Conservation (phyloP, 1,140 invertebrate species). For the Gryon sp. region DNA sequence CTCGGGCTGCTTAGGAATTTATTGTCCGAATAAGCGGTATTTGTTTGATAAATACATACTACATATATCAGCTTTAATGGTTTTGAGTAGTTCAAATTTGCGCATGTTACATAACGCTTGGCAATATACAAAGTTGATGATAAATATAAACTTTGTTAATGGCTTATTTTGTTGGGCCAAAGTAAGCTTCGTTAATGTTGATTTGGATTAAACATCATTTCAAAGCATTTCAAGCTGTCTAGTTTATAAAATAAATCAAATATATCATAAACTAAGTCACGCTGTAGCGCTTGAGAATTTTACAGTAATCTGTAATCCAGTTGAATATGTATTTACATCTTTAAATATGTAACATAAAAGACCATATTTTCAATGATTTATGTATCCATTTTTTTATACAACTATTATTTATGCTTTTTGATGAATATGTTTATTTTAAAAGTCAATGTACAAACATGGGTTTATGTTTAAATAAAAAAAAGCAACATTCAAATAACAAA, state of each 20-base stretch:
- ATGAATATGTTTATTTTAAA: no score
- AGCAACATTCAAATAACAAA: no score
- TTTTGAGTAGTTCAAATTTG: slow-evolving; percentile 49
- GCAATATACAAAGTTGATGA: slow-evolving; percentile 48
- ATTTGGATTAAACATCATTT: slow-evolving; percentile 46
- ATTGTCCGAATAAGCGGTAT: slow-evolving; percentile 23
- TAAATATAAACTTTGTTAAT: slow-evolving; percentile 61
- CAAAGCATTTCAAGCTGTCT: slow-evolving; percentile 19
- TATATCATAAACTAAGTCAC: slow-evolving; percentile 17
- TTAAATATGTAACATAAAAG: no score
- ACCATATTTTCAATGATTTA: no score
- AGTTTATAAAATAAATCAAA: slow-evolving; percentile 42
- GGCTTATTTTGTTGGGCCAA: slow-evolving; percentile 44
- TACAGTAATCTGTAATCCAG: no score
- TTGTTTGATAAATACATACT: slow-evolving; percentile 36
- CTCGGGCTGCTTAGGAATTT: slow-evolving; percentile 18
- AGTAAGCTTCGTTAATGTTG: slow-evolving; percentile 47
- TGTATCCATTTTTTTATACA: no score
- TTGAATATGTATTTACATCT: no score
- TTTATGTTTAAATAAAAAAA: no score
- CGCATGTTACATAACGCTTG: slow-evolving; percentile 18
- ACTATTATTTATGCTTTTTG: no score
- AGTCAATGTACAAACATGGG: no score
- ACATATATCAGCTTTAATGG: slow-evolving; percentile 50
- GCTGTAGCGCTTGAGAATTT: slow-evolving; percentile 3